Conservation (phyloP, 2,888 invertebrate genomes). For the Torymus texanus region DNA sequence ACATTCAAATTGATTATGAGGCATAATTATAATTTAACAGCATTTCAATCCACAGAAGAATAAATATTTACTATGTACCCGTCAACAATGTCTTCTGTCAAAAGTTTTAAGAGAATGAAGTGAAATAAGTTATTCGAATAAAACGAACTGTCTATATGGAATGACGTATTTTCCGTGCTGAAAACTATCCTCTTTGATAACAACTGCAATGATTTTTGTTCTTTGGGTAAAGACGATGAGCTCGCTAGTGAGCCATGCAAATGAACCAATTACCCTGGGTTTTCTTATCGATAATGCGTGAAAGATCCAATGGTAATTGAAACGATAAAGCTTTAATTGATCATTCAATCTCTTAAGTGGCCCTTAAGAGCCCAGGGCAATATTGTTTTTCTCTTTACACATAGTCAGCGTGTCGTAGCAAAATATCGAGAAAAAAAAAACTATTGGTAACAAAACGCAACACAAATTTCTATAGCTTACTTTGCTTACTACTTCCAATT, state of each 20-base stretch:
- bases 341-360: slow-evolving; percentile 57
- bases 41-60: too few species aligned
- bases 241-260: slow-evolving; percentile 38
- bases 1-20: too few species aligned
- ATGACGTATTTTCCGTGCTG: too few species aligned
- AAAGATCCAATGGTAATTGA: slow-evolving; percentile 52
- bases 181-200: neutral
- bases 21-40: too few species aligned
- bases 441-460: neutral
- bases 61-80: too few species aligned
- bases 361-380: slow-evolving; percentile 43
- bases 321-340: slow-evolving; percentile 56
- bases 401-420: neutral
- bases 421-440: slow-evolving; percentile 7
- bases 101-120: too few species aligned
- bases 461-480: too few species aligned
- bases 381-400: slow-evolving; percentile 38
- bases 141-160: too few species aligned
- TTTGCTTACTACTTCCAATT: too few species aligned
- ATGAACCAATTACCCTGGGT: slow-evolving; percentile 54
- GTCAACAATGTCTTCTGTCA: too few species aligned
- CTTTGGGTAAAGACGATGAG: neutral
- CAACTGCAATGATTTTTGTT: neutral
- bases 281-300: slow-evolving; percentile 45
- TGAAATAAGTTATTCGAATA: too few species aligned